Evolutionary conservation across 2,113 vertebrate species (phyloP).

Genomic region (Bujurquina vittata): DNA sequence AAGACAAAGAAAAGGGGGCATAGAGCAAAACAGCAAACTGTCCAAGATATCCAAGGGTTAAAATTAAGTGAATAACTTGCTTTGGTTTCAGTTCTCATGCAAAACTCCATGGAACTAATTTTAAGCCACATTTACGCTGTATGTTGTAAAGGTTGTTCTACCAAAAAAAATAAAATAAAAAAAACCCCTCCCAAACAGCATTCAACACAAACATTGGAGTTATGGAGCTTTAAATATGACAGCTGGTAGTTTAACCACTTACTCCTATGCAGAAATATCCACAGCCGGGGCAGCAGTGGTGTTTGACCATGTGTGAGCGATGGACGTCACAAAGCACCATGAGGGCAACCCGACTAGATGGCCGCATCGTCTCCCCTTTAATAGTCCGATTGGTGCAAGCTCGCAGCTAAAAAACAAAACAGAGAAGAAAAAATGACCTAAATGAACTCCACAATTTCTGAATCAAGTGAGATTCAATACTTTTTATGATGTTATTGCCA

Average conservation of each 20-base stretch:
- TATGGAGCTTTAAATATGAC: neutral
- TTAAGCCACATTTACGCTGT: neutral
- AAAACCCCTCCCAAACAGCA: neutral
- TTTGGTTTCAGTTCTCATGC: neutral
- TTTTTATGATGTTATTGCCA: neutral
- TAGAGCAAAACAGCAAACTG: too few species aligned
- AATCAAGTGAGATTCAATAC: neutral
- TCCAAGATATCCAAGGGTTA: too few species aligned
- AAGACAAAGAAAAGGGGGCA: neutral
- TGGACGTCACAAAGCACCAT: conserved; percentile 92
- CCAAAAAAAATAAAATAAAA: neutral
- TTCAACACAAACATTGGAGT: neutral
- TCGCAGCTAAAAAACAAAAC: conserved; percentile 77
- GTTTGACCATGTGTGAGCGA: conserved; percentile 92
- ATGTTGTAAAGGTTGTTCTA: neutral
- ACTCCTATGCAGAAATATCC: conserved; percentile 93
- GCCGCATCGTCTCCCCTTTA: conserved; percentile 94
- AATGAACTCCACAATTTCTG: neutral
- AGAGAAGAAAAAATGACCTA: neutral
- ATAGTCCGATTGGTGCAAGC: conserved; percentile 84
- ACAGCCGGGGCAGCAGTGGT: conserved; percentile 93
- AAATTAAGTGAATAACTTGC: neutral
- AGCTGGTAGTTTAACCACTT: conserved; percentile 39
- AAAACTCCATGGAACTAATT: neutral
- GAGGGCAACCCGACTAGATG: conserved; percentile 88